phyloP scores from a whole-genome alignment of 2,797 vertebrate species.

The Macroramphosus scolopax region DNA sequence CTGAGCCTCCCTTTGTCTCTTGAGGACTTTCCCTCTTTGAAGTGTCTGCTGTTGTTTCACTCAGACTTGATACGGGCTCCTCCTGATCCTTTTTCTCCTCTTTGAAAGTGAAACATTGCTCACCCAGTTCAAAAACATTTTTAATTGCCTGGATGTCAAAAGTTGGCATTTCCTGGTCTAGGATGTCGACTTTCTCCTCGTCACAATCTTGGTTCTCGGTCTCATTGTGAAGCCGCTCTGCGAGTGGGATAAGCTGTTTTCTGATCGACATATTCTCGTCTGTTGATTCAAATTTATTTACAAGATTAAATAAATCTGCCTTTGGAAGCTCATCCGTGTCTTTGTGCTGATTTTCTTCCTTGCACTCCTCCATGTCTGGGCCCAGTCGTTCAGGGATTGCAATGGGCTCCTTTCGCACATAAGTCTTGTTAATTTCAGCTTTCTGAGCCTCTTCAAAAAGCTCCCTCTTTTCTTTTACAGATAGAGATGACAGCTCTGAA shows the following conservation, averaged over 20 bases:
- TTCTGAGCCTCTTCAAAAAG: conserved; percentile 77
- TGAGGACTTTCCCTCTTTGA: conserved; percentile 70
- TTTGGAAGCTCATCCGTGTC: conserved; percentile 68
- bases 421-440: conserved; percentile 73
- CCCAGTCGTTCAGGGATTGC: conserved; percentile 67
- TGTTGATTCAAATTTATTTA: conserved; percentile 76
- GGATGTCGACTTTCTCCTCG: conserved; percentile 53
- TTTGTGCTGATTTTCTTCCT: conserved; percentile 61
- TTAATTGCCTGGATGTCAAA: conserved; percentile 81
- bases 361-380: conserved; percentile 70
- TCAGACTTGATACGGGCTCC: conserved; percentile 70
- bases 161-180: conserved; percentile 70
- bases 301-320: conserved; percentile 60
- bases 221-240: conserved; percentile 59
- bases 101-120: conserved; percentile 69
- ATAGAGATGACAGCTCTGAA: conserved; percentile 66
- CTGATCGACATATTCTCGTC: conserved; percentile 60
- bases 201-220: conserved; percentile 58
- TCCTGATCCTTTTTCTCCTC: conserved; percentile 71
- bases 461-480: conserved; percentile 74
- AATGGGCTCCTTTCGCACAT: conserved; percentile 70
- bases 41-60: conserved; percentile 67
- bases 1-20: conserved; percentile 59
- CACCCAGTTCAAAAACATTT: conserved; percentile 81
- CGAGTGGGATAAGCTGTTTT: conserved; percentile 61